Evolutionary conservation across 2,888 invertebrate genomes (phyloP), one percentile per base, ranked within the genome.

Genomic region (Gonocerus acuteangulatus): DNA sequence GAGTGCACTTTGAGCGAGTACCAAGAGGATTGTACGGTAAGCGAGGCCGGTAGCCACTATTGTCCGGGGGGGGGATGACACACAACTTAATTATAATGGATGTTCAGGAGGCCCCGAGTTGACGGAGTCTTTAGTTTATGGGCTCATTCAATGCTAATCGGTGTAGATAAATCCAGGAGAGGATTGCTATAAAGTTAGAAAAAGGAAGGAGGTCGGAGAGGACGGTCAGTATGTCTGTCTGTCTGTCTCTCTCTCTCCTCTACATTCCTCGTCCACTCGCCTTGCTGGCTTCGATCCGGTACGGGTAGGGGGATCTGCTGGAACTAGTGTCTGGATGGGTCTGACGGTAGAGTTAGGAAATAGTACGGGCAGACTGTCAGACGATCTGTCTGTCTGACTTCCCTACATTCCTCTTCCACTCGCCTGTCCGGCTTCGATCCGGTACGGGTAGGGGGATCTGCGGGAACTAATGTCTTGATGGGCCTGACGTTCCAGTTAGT

Each of bases 111-210:
- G 23, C 22, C 39, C n/a, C 15, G 39, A 11, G 9, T 39, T 54
- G 54, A 54, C 54, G 54, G 36, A 39, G 60, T 60, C 16, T 60
- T 65, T 66, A 57, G 63, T 67, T 67, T 67, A 67, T 67, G 64
- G 62, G 62, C 66, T 62, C 65, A 67, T 67, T 67, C 65, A 67
- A 67, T 67, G 67, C 66, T 67, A 67, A 67, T 67, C 65, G 45
- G 18, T 42, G 23, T 60, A 60, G 65, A 67, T 67, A 67, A 67
- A 67, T 67, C 63, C 61, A 51, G 27, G 23, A 2, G 45, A 11
- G 57, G 63, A 64, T 62, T 60, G 66, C 67, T 66, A 66, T 65
- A 66, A 67, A 66, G 62, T 64, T 65, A 65, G 63, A 64, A 64
- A 62, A 39, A 39, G 39, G 39, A 39, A 39, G 9, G 39, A 39